phyloP scores from a whole-genome alignment of 2,797 vertebrate genomes.

The Dallia pectoralis region DNA sequence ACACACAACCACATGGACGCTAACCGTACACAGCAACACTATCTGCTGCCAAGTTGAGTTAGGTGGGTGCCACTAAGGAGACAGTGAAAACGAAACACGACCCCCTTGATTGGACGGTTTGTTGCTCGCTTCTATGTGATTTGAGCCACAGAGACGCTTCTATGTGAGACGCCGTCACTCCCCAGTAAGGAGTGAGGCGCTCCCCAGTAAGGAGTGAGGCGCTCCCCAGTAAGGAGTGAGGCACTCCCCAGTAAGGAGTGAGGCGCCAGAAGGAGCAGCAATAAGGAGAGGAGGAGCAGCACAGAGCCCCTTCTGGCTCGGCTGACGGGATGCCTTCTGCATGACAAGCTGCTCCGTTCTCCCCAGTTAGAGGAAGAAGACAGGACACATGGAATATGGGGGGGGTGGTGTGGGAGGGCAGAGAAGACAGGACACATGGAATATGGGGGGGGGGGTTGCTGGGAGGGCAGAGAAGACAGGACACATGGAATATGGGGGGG shows the following conservation, averaged over 20 bases:
- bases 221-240: too few species aligned
- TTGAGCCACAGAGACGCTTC: constrained; percentile 31
- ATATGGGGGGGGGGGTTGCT: neutral
- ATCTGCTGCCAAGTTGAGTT: constrained; percentile 54
- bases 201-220: constrained; percentile 28
- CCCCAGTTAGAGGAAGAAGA: constrained; percentile 30
- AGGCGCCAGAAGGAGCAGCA: neutral
- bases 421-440: neutral
- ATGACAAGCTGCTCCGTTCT: constrained; percentile 55
- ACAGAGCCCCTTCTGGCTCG: constrained; percentile 61
- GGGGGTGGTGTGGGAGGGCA: neutral
- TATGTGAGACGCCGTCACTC: constrained; percentile 44
- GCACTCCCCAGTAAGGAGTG: neutral
- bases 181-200: constrained; percentile 35
- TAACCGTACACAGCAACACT: constrained; percentile 7
- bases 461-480: constrained; percentile 16
- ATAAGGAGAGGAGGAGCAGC: neutral
- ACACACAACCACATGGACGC: too few species aligned
- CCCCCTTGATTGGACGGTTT: constrained; percentile 20
- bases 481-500: neutral
- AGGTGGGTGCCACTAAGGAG: neutral
- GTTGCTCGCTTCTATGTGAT: constrained; percentile 22
- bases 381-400: constrained; percentile 5
- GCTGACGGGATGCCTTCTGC: constrained; percentile 31
- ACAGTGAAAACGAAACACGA: neutral